Conservation (phyloP, 1,140 invertebrate species). For the Lasaia peninsularis region DNA sequence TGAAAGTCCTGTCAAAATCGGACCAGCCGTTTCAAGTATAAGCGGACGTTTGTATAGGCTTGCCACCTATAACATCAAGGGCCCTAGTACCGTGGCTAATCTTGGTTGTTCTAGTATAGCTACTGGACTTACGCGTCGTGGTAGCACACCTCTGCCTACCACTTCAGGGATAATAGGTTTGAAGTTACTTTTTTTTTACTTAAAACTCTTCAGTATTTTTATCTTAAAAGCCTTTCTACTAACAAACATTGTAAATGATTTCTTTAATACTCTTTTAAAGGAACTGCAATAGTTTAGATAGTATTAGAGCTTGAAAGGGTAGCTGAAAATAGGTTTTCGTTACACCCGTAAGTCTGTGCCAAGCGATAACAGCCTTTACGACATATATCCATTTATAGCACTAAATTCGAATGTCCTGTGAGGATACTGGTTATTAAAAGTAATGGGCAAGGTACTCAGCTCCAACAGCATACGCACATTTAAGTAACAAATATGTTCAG, state of each 20-base stretch:
- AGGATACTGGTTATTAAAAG: conserved; percentile 9
- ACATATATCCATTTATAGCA: conserved; percentile 8
- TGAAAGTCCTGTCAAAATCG: too few species aligned
- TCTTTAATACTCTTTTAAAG: conserved; percentile 10
- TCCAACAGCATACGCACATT: background rate
- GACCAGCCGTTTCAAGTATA: too few species aligned
- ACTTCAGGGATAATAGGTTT: too few species aligned
- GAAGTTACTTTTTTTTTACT: too few species aligned
- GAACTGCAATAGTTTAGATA: conserved; percentile 7
- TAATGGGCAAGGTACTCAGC: conserved; percentile 6
- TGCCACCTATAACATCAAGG: too few species aligned
- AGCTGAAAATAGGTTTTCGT: conserved; percentile 8
- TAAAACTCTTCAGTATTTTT: too few species aligned
- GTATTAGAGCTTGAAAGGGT: conserved; percentile 9
- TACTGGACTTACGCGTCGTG: too few species aligned
- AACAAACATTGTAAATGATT: background rate
- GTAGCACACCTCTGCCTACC: too few species aligned
- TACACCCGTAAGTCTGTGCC: conserved; percentile 3
- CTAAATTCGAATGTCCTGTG: conserved; percentile 6
- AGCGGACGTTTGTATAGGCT: too few species aligned
- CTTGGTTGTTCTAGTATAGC: too few species aligned
- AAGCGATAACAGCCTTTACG: conserved; percentile 9
- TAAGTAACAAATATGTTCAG: background rate
- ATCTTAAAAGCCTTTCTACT: background rate
- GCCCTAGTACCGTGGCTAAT: too few species aligned